These are phyloP conservation scores for Trogon surrucura DNA, from an alignment of 2,113 vertebrate species.

Conservation along the genomic window DNA sequence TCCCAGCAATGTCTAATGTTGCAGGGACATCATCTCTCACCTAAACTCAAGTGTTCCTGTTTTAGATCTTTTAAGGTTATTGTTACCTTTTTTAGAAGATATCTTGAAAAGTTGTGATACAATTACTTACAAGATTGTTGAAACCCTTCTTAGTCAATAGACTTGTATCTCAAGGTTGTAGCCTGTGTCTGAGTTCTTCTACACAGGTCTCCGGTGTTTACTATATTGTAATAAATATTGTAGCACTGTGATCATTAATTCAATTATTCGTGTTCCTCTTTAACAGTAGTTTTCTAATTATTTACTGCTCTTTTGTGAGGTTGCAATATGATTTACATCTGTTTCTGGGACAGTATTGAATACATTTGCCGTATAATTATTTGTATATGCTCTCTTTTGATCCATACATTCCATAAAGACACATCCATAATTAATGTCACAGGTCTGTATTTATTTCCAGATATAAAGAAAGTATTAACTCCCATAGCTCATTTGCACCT, in stretches of 20 bases:
- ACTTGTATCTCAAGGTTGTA: not conserved
- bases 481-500: constrained; percentile 19
- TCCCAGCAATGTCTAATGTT: not conserved
- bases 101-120: not conserved
- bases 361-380: constrained; percentile 26
- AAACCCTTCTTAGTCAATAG: not conserved
- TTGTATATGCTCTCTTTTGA: constrained; percentile 32
- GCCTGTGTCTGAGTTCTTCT: not conserved
- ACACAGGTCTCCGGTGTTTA: not conserved
- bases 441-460: constrained; percentile 27
- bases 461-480: constrained; percentile 30
- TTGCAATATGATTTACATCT: constrained; percentile 1
- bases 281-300: not conserved
- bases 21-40: not conserved
- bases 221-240: not conserved
- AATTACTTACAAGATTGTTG: not conserved
- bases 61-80: not conserved
- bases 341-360: constrained; percentile 18
- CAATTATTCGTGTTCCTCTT: not conserved
- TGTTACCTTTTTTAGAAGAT: not conserved
- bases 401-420: not conserved
- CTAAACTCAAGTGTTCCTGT: not conserved
- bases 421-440: constrained; percentile 42
- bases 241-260: not conserved
- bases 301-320: not conserved